These are phyloP conservation scores for Toxotes lorentzi DNA, from an alignment of 2,797 vertebrate genomes.

Conservation along the genomic window DNA sequence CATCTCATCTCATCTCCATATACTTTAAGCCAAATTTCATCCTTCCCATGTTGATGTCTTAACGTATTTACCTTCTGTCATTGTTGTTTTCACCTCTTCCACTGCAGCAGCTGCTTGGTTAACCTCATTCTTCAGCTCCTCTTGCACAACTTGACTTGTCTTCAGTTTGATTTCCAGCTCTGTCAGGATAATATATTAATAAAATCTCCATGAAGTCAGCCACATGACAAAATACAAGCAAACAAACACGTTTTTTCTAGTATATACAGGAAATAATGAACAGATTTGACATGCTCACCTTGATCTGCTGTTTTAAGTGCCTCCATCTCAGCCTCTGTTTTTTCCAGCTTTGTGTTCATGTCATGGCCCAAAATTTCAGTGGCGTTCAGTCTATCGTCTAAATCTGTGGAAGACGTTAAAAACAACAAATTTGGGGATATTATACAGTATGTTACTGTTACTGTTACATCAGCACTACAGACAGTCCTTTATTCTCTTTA, in stretches of 20 bases:
- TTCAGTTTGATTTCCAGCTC: slow-evolving; percentile 42
- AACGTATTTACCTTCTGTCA: slow-evolving; percentile 16
- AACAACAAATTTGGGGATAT: not conserved
- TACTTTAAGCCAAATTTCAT: not conserved
- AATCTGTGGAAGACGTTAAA: slow-evolving; percentile 17
- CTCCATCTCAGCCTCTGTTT: slow-evolving; percentile 17
- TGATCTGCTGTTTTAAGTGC: slow-evolving; percentile 36
- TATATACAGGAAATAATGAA: not conserved
- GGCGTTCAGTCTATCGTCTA: not conserved
- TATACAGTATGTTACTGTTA: not conserved
- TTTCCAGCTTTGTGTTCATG: slow-evolving; percentile 34
- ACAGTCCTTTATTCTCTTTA: not conserved
- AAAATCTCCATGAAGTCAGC: not conserved
- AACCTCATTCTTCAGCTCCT: slow-evolving; percentile 35
- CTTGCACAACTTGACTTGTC: slow-evolving; percentile 25
- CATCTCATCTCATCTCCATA: not conserved
- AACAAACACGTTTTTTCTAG: too few species aligned
- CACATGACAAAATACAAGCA: not conserved
- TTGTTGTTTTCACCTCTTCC: slow-evolving; percentile 38
- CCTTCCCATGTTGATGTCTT: not conserved
- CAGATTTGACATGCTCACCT: slow-evolving; percentile 9
- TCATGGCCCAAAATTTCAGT: slow-evolving; percentile 27
- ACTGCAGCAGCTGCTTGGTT: slow-evolving; percentile 39
- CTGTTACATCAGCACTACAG: too few species aligned
- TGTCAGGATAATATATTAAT: slow-evolving; percentile 16